Percentiles rank a stretch among this genome's conserved stretches.
phyloP scores from a whole-genome alignment of 2,797 vertebrate genomes.

The Sebastes trivittatus region DNA sequence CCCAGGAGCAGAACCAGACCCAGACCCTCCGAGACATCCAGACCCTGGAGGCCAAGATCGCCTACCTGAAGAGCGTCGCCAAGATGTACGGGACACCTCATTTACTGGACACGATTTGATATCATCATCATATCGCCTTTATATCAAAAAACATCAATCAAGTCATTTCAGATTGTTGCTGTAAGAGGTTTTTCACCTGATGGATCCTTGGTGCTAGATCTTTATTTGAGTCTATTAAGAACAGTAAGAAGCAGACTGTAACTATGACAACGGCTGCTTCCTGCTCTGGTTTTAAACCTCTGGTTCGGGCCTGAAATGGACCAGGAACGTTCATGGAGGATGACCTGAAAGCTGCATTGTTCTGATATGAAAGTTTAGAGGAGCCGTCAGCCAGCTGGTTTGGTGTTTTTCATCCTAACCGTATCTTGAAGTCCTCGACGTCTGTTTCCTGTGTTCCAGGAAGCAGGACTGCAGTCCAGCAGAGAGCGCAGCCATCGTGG shows the following conservation, averaged over 20 bases:
- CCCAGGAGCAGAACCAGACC: constrained; percentile 72
- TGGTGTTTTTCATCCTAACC: neutral
- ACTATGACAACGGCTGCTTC: neutral
- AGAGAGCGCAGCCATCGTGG: constrained; percentile 83
- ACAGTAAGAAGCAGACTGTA: too few relatives aligned
- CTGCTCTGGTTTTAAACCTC: neutral
- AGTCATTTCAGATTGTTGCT: neutral
- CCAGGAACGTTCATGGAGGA: neutral
- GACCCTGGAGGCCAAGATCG: constrained; percentile 84
- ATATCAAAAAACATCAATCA: too few relatives aligned
- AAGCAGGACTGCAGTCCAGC: constrained; percentile 84
- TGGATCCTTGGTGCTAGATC: neutral
- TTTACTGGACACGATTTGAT: neutral
- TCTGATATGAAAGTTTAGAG: neutral
- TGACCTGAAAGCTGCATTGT: neutral
- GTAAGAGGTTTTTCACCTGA: neutral
- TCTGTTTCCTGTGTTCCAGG: constrained; percentile 66
- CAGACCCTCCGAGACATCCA: constrained; percentile 82
- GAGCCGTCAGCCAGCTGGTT: neutral
- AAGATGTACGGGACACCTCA: constrained; percentile 77
- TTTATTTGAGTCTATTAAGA: neutral
- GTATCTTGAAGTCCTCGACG: neutral
- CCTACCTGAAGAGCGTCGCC: constrained; percentile 84
- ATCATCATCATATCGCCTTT: too few relatives aligned
- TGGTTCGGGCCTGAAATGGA: neutral